These are phyloP conservation scores for Laticauda laticaudata DNA, from an alignment of 2,113 vertebrate species.

Conservation along the genomic window DNA sequence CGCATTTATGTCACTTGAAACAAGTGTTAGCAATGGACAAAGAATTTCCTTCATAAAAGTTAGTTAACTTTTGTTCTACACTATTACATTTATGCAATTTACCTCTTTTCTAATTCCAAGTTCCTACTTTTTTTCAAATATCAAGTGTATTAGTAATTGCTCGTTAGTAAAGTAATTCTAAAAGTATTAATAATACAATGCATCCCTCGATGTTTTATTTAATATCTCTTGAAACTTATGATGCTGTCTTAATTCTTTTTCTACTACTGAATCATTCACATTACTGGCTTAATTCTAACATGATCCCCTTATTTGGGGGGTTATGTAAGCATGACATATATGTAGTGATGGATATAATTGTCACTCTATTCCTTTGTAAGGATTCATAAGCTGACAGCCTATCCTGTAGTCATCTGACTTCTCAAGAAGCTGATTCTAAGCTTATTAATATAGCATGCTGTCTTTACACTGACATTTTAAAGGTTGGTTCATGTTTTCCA, in stretches of 20 bases:
- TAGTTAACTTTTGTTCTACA: neutral
- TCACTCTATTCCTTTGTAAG: neutral
- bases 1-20: neutral
- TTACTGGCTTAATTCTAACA: neutral
- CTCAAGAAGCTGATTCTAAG: neutral
- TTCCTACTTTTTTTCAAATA: neutral
- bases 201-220: neutral
- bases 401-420: neutral
- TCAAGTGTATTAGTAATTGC: neutral
- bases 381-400: neutral
- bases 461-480: neutral
- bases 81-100: neutral
- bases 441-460: neutral
- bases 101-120: neutral
- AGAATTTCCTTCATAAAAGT: neutral
- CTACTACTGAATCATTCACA: neutral
- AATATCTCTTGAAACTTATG: neutral
- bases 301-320: neutral
- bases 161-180: neutral
- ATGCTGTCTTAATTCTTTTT: neutral
- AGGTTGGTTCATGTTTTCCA: neutral
- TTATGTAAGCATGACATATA: neutral
- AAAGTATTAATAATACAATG: neutral
- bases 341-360: neutral
- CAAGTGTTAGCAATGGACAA: neutral